Percentiles rank a stretch among this genome's conserved stretches.
phyloP scores from a whole-genome alignment of 2,797 vertebrate species.

The Liasis olivaceus region DNA sequence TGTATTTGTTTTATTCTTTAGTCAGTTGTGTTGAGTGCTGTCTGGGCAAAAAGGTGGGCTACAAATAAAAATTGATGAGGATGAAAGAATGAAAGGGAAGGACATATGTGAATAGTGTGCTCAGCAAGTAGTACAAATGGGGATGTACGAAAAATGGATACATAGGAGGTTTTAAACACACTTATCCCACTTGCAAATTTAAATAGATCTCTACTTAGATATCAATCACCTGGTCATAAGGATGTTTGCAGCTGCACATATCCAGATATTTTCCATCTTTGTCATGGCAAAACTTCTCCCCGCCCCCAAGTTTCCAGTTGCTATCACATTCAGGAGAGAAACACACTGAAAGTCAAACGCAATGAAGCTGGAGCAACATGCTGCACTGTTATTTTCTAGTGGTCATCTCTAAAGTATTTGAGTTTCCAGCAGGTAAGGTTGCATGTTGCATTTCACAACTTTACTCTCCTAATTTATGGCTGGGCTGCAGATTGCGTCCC shows the following conservation, averaged over 20 bases:
- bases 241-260: not conserved
- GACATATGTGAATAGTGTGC: not conserved
- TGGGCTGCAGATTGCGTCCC: not conserved
- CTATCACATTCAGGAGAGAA: not conserved
- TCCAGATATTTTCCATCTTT: not conserved
- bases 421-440: not conserved
- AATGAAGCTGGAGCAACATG: not conserved
- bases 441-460: not conserved
- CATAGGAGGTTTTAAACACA: not conserved
- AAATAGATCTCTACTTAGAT: not conserved
- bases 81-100: no score
- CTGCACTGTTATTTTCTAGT: not conserved
- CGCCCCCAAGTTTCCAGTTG: not conserved
- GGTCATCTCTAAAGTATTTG: not conserved
- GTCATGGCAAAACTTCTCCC: not conserved
- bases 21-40: no score
- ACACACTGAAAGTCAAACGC: not conserved
- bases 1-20: no score
- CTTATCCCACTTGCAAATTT: not conserved
- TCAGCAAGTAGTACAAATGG: not conserved
- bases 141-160: not conserved
- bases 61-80: no score
- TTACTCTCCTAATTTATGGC: not conserved
- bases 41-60: no score
- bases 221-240: not conserved